phyloP scores from a whole-genome alignment of 2,797 vertebrate species.

The Ceyx erithaca region DNA sequence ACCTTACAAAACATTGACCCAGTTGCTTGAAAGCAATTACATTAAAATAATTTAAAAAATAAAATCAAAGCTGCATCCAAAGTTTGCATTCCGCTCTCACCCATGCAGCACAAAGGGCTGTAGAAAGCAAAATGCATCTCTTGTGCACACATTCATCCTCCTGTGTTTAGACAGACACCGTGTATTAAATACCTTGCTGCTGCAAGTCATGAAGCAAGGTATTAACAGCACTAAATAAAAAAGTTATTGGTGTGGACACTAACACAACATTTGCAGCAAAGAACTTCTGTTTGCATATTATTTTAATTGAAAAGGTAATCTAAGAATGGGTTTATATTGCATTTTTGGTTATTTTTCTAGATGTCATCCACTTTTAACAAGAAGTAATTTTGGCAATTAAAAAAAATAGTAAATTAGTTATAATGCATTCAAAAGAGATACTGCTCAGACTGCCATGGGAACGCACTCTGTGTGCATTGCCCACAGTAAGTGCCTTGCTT shows the following conservation, averaged over 20 bases:
- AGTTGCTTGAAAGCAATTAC: not conserved
- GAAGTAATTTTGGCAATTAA: conserved; percentile 18
- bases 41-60: not conserved
- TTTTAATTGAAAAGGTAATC: conserved; percentile 3
- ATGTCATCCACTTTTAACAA: not conserved
- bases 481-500: not conserved
- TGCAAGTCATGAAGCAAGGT: not conserved
- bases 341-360: conserved; percentile 8
- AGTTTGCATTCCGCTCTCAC: accelerated
- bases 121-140: not conserved
- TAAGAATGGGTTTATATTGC: not conserved
- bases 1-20: not conserved
- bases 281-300: not conserved
- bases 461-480: not conserved
- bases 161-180: not conserved
- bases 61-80: not conserved
- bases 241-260: not conserved
- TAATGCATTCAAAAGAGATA: not conserved
- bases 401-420: not conserved
- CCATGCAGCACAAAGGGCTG: not conserved
- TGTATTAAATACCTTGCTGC: not conserved
- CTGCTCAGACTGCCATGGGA: not conserved
- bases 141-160: not conserved
- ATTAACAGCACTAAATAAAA: not conserved
- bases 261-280: not conserved